Evolutionary conservation across 53 echinoderm and acorn worm genomes (phyloP), one percentile per base, ranked within the genome.

Genomic region (Henricia sp.): DNA sequence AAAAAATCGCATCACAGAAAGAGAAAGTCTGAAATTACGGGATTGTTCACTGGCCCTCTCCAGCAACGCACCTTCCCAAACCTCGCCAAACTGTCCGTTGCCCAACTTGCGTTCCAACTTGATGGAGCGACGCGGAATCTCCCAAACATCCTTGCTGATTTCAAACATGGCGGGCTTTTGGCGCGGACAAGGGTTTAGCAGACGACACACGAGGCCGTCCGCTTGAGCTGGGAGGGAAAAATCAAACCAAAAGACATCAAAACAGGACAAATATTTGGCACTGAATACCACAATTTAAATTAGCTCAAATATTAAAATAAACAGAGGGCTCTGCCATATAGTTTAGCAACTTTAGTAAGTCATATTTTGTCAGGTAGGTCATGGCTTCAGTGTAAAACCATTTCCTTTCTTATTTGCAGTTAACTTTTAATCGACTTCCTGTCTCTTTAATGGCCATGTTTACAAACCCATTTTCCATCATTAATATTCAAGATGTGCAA

Each of bases 61-160:
- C 80, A 77, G 77, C 77, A 54, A 83, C 88, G 66, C 80, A 96
- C 97, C 97, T 91, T 96, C 94, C 97, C 97, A 96, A 16, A 96
- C 97, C 86, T 96, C 97, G 20, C 97, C 97, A 50, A 96, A 96
- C 62, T 96, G 97, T 8, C 97, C 97, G 52, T 92, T 93, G 34
- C 97, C 97, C 21, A 96, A 74, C 57, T 94, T 96, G 43, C 89
- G 88, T 25, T 90, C 94, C 65, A 96, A 84, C 70, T 93, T 92
- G 48, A 96, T 92, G 9, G 97, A 96, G 28, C 89, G 86, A 34
- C 97, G 84, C 9, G 97, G 97, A 6, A 96, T 96, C 84, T 96
- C 97, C 97, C 97, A 96, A 1, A 93, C 93, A 54, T 96, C 97
- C 67, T 96, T 92, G 69, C 97, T 93, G 58, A 96, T 93, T 53